Conservation (phyloP, 2,113 vertebrate species). For the Xiphophorus couchianus region DNA sequence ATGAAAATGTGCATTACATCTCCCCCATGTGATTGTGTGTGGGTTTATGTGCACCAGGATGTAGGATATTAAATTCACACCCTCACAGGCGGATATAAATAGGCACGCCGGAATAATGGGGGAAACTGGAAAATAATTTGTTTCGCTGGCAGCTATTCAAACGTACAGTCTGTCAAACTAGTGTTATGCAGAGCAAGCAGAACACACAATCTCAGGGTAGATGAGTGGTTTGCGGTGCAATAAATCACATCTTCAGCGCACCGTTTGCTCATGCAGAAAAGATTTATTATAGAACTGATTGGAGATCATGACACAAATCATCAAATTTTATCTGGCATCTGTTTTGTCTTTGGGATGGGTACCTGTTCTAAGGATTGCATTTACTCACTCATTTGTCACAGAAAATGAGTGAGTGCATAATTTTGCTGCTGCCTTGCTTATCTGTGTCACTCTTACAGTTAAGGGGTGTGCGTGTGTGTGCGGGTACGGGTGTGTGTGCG, state of each 20-base stretch:
- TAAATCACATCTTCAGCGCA: slow-evolving; percentile 44
- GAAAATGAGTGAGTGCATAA: slow-evolving; percentile 22
- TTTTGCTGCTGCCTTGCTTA: slow-evolving; percentile 27
- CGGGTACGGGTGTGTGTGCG: slow-evolving; percentile 23
- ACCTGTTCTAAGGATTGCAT: slow-evolving; percentile 21
- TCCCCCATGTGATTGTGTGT: slow-evolving; percentile 3
- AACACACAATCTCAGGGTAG: slow-evolving; percentile 52
- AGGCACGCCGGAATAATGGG: slow-evolving; percentile 55
- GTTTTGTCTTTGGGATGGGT: slow-evolving; percentile 9
- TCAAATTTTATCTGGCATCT: slow-evolving; percentile 28
- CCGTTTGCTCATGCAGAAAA: slow-evolving; percentile 20
- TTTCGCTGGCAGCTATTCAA: slow-evolving; percentile 73
- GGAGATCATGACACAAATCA: slow-evolving; percentile 46
- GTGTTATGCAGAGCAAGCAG: slow-evolving; percentile 66
- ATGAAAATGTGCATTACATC: slow-evolving; percentile 16
- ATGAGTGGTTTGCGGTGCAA: slow-evolving; percentile 48
- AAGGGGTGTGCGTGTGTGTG: slow-evolving; percentile 23
- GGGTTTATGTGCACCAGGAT: slow-evolving; percentile 55
- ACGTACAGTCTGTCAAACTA: slow-evolving; percentile 63
- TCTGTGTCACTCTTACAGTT: slow-evolving; percentile 32
- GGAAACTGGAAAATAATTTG: slow-evolving; percentile 75
- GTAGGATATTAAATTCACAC: slow-evolving; percentile 65
- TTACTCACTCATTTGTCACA: slow-evolving; percentile 16
- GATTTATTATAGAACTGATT: slow-evolving; percentile 31
- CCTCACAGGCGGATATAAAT: slow-evolving; percentile 70